Evolutionary conservation across 53 echinoderm and acorn worm species (phyloP), one percentile per base, ranked within the genome.

Genomic region (Temnopleurus reevesii): DNA sequence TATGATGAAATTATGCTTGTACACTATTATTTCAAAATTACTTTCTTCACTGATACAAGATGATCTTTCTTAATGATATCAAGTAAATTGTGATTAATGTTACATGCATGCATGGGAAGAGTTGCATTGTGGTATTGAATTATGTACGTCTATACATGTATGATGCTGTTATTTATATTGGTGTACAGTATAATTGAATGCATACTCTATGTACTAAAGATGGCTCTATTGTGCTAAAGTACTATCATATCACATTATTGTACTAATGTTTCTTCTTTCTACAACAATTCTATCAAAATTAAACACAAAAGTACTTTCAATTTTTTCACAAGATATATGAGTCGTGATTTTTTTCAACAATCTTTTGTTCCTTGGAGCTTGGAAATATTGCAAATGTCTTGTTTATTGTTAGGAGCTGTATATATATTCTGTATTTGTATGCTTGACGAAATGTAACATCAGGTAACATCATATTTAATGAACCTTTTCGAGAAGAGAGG

Each of bases 301-400:
- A 15, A 31, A 63, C 33, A 38, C 71, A 23, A 71, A 71, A 71
- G 41, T 71, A 71, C 71, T 71, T 71, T 71, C 71, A 41, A 38
- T 41, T 24, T 41, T 8, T n/a, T 19, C n/a, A 71, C 71, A 71
- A 38, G 71, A 41, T 41, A 7, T 63, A 17, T 15, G 71, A 38
- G 7, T 10, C 18, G 71, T n/a, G 41, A 71, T 71, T 41, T 26
- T 58, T 26, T 7, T 58, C 26, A 58, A 25, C n/a, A n/a, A n/a
- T n/a, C 25, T 58, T 23, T 25, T 58, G 38, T 41, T n/a, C 2
- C 33, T 2, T 33, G 15, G 12, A 66, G 8, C 8, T 71, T 38
- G 1, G 71, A 15, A 10, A 38, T 8, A 29, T 71, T 3, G 71
- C 3, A 71, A 38, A 71, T 43, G 56, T 30, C n/a, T 38, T 41